phyloP scores from a whole-genome alignment of 1,140 invertebrate species.

The Zaprionus tsacasi region DNA sequence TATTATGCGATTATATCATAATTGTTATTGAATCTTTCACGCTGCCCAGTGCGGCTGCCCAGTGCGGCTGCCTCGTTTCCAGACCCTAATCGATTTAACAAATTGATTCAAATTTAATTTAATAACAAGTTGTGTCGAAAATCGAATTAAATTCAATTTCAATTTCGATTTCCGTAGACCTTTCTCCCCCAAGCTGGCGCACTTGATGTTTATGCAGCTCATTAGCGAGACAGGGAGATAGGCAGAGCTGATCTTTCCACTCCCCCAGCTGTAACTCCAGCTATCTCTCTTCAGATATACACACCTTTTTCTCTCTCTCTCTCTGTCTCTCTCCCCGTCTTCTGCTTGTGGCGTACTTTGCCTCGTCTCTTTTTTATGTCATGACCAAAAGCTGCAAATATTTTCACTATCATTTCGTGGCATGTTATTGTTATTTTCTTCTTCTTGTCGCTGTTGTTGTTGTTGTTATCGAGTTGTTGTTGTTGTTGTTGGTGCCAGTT shows the following conservation, averaged over 20 bases:
- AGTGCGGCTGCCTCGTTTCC: background rate
- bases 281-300: background rate
- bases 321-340: background rate
- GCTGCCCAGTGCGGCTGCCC: background rate
- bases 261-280: background rate
- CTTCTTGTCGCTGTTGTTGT: slow-evolving; percentile 41
- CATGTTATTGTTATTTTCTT: slow-evolving; percentile 60
- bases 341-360: background rate
- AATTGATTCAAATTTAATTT: slow-evolving; percentile 27
- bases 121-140: background rate
- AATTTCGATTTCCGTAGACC: slow-evolving; percentile 20
- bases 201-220: slow-evolving; percentile 41
- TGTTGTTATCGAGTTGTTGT: slow-evolving; percentile 25
- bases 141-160: slow-evolving; percentile 3
- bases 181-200: slow-evolving; percentile 19
- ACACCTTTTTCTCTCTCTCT: background rate
- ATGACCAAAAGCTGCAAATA: slow-evolving; percentile 76
- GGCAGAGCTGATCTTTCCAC: slow-evolving; percentile 19
- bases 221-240: slow-evolving; percentile 50
- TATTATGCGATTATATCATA: background rate
- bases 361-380: slow-evolving; percentile 55
- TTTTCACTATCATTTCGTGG: slow-evolving; percentile 79
- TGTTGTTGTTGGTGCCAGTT: slow-evolving; percentile 47
- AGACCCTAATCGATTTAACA: slow-evolving; percentile 12
- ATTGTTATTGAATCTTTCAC: background rate